Conservation (phyloP, 2,113 vertebrate species). For the Setophaga kirtlandii region DNA sequence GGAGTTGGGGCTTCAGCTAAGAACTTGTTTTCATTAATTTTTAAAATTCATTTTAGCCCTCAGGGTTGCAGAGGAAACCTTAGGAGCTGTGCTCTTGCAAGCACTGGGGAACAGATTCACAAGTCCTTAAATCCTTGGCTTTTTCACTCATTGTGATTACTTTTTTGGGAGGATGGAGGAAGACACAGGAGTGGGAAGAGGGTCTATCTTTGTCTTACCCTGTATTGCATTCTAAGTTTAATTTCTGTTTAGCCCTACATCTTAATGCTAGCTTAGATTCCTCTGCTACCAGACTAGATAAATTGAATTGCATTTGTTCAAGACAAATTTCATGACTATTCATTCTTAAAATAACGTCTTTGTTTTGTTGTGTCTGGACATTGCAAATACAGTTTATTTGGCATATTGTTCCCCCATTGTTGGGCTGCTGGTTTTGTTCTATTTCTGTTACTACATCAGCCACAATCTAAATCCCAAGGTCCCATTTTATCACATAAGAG, state of each 20-base stretch:
- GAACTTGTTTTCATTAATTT: background rate
- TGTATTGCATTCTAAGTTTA: background rate
- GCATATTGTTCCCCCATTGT: background rate
- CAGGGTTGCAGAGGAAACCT: background rate
- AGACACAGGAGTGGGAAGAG: background rate
- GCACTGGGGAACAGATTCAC: background rate
- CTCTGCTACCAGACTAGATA: background rate
- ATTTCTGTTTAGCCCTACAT: background rate
- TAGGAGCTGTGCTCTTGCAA: background rate
- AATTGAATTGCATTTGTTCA: background rate
- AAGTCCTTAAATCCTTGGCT: background rate
- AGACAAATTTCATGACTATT: conserved; percentile 2
- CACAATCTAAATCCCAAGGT: background rate
- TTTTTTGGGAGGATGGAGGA: background rate
- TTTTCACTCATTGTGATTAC: background rate
- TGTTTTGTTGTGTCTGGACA: background rate
- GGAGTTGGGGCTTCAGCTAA: background rate
- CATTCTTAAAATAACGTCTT: background rate
- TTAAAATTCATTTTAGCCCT: background rate
- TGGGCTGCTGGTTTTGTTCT: background rate
- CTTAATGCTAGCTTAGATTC: background rate
- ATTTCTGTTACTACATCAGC: background rate
- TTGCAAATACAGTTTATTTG: background rate
- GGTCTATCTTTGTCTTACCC: background rate
- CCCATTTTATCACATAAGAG: background rate